Evolutionary conservation across 1,140 invertebrate species (phyloP).

Genomic region (Dreissena polymorpha): DNA sequence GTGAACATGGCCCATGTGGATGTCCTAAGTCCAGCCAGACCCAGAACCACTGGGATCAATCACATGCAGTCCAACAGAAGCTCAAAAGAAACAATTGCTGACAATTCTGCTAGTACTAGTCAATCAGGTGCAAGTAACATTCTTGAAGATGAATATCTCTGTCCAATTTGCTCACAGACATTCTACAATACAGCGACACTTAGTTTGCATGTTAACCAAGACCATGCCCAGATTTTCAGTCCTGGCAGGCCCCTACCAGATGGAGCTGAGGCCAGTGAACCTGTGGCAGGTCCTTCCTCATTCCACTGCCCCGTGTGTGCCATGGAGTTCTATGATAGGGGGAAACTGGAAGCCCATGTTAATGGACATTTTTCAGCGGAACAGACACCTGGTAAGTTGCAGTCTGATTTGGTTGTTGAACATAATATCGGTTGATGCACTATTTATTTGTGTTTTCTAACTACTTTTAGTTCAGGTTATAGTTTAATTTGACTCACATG

Average conservation of each 20-base stretch:
- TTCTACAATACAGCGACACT: constrained; percentile 87
- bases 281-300: constrained; percentile 10
- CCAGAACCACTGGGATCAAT: constrained; percentile 50
- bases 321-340: constrained; percentile 63
- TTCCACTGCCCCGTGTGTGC: constrained; percentile 72
- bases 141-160: constrained; percentile 84
- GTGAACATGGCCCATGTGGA: constrained; percentile 92
- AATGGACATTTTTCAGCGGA: constrained; percentile 75
- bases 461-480: too few relatives aligned
- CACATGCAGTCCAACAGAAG: constrained; percentile 20
- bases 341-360: constrained; percentile 67
- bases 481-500: too few relatives aligned
- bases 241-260: constrained; percentile 70
- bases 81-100: constrained; percentile 40
- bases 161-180: constrained; percentile 69
- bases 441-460: too few relatives aligned
- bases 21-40: constrained; percentile 87
- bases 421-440: too few relatives aligned
- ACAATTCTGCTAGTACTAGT: background rate
- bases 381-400: constrained; percentile 69
- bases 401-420: background rate
- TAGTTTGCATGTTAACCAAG: constrained; percentile 91
- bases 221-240: constrained; percentile 88
- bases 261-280: background rate
- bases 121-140: constrained; percentile 72